phyloP scores from a whole-genome alignment of 2,888 invertebrate species.

The Epinotia nisella region DNA sequence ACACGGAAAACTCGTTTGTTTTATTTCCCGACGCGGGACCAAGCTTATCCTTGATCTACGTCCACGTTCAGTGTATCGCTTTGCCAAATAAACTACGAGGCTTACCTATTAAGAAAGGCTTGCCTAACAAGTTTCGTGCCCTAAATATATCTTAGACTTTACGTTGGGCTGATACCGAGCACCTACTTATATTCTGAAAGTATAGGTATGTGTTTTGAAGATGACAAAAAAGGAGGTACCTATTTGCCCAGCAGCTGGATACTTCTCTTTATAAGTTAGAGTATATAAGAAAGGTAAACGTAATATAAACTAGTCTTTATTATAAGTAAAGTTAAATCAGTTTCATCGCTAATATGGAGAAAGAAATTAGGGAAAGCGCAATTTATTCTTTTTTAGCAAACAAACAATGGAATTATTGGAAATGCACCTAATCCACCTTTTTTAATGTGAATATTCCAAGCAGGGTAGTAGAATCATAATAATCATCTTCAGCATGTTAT shows the following conservation, averaged over 20 bases:
- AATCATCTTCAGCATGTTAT: constrained; percentile 7
- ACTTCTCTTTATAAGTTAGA: no score
- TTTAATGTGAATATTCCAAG: not conserved
- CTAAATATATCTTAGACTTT: constrained; percentile 5
- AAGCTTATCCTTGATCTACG: constrained; percentile 35
- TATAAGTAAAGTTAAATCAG: no score
- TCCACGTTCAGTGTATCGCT: constrained; percentile 14
- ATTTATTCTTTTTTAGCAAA: not conserved
- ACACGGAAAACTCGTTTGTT: constrained; percentile 31
- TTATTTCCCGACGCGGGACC: constrained; percentile 28
- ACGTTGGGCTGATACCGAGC: not conserved
- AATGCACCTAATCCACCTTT: not conserved
- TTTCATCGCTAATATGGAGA: not conserved
- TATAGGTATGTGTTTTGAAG: not conserved
- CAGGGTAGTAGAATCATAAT: constrained; percentile 1
- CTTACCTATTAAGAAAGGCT: constrained; percentile 21
- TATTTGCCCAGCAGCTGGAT: no score
- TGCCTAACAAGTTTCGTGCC: not conserved
- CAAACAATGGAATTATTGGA: not conserved
- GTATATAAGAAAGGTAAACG: not conserved
- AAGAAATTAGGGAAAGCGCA: not conserved
- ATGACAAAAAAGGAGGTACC: not conserved
- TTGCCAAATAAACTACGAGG: constrained; percentile 24
- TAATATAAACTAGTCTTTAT: no score
- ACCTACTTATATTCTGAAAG: not conserved